Percentiles rank a stretch among this genome's conserved stretches.
Evolutionary conservation across 2,113 vertebrate species (phyloP).

Genomic region (Mirza zaza): DNA sequence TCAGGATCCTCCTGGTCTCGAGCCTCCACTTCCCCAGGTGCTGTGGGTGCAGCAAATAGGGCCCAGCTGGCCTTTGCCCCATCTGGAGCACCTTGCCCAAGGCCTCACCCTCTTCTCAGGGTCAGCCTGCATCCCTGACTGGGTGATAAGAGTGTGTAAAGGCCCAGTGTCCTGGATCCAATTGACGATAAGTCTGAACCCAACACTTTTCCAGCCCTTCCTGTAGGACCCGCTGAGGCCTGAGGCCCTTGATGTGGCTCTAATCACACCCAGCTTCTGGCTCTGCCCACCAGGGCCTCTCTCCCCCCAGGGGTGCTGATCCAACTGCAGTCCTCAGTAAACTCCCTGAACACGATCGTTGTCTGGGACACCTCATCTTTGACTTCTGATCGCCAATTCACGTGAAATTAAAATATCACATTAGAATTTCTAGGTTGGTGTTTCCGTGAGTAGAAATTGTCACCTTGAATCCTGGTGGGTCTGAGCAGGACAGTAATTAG

Average conservation of each 20-base stretch:
- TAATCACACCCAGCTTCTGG: neutral
- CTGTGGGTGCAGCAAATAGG: neutral
- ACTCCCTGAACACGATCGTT: neutral
- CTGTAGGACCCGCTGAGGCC: rapidly evolving
- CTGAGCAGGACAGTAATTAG: neutral
- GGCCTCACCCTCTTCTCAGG: neutral
- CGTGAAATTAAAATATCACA: neutral
- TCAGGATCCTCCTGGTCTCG: neutral
- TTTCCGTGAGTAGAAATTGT: neutral
- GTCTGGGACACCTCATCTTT: neutral
- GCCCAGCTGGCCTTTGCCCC: no score
- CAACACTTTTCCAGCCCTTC: no score
- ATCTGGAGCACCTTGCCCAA: neutral
- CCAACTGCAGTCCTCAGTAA: neutral
- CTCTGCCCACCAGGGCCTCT: neutral
- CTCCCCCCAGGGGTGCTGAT: no score
- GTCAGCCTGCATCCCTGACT: neutral
- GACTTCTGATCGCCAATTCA: neutral
- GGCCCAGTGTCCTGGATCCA: neutral
- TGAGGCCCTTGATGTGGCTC: neutral
- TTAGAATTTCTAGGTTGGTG: neutral
- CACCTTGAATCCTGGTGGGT: neutral
- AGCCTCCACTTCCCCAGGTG: neutral
- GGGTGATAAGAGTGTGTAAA: neutral
- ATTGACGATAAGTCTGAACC: neutral